Evolutionary conservation across 2,113 vertebrate genomes (phyloP), one percentile per base, ranked within the genome.

Genomic region (Microcebus ravelobensis): DNA sequence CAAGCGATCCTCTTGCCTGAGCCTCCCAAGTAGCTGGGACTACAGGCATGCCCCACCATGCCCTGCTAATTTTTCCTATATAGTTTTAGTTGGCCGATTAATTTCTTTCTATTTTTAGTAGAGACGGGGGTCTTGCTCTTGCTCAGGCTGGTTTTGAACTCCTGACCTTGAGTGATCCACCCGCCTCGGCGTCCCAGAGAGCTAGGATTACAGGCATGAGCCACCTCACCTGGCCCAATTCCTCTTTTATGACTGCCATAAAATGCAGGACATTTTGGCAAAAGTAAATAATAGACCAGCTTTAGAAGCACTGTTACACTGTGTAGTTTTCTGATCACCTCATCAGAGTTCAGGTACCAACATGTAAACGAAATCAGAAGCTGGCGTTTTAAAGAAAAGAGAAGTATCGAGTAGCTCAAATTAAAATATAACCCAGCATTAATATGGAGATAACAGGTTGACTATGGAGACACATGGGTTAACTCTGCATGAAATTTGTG

Each of bases 381-480:
- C 25, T 91, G n/a, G 12, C 52, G 39, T 50, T 85, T 80, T 77
- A 90, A 94, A 79, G 80, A 83, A 70, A 83, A 94, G 13, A 76
- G n/a, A 92, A 93, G 79, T 8, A 39, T 29, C 81, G 6, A 91
- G 23, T 67, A 52, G 27, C n/a, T 27, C 61, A 96, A 90, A 10
- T 71, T 92, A 42, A 76, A 76, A 77, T 34, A 52, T 7, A 94
- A 77, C n/a, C 7, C 11, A 55, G 65, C 18, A 23, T 79, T 87
- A 91, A 18, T 17, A 85, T 48, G 31, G 71, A 77, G 17, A 45
- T 84, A 68, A 55, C 71, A 25, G 18, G 42, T 52, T 34, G 31
- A 61, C 8, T 50, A 34, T 12, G 45, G 52, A 76, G 50, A 55
- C 65, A 84, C 76, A 85, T 73, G 45, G 81, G 21, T 21, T 84